Percentiles rank a stretch among this genome's conserved stretches.
Conservation (phyloP, 2,888 invertebrate genomes). For the Eupeodes luniger region DNA sequence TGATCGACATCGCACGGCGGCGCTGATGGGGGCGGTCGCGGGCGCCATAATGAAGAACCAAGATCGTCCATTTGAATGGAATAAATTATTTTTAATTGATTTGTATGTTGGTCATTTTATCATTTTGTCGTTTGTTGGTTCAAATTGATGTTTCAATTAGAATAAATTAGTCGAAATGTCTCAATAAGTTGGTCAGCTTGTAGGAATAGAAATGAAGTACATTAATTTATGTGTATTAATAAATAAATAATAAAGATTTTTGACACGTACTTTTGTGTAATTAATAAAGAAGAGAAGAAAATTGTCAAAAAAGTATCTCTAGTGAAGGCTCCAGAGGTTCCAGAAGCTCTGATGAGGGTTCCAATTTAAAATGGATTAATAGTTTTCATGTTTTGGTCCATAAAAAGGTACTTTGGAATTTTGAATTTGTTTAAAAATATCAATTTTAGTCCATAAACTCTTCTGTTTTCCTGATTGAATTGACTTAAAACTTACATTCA, state of each 20-base stretch:
- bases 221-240: no score
- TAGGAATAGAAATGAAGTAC: no score
- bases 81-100: conserved; percentile 32
- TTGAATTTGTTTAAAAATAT: no score
- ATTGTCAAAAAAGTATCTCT: no score
- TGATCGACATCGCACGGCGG: conserved; percentile 10
- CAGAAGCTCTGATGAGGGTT: no score
- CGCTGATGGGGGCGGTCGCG: neutral
- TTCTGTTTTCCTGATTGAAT: neutral
- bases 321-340: no score
- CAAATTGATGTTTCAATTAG: conserved; percentile 34
- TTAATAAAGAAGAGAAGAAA: no score
- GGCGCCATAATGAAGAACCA: conserved; percentile 31
- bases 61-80: conserved; percentile 28
- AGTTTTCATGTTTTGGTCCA: no score
- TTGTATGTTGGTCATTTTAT: conserved; percentile 38
- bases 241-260: no score
- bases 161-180: conserved; percentile 15
- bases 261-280: no score
- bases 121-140: conserved; percentile 23
- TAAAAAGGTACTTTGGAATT: no score
- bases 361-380: no score
- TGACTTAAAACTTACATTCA: neutral
- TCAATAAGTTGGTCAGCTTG: neutral
- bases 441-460: neutral